Evolutionary conservation across 2,888 invertebrate species (phyloP).

Genomic region (Lymantria dispar): DNA sequence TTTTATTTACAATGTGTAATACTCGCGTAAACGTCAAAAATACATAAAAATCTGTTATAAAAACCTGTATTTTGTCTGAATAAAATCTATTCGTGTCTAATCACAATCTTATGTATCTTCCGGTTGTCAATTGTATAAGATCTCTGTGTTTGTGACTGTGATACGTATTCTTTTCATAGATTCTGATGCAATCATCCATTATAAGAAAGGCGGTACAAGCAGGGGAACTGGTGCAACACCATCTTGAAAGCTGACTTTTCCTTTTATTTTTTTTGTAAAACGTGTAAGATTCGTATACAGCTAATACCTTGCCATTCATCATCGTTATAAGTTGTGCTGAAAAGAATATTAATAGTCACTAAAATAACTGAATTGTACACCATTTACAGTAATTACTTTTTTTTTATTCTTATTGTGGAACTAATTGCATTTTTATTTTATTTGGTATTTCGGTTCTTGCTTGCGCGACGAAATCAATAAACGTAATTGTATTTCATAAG

Average conservation of each 20-base stretch:
- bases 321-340: constrained; percentile 13
- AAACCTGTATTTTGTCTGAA: too few species aligned
- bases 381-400: too few species aligned
- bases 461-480: too few species aligned
- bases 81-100: not conserved
- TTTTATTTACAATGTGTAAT: too few species aligned
- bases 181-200: constrained; percentile 1
- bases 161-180: not conserved
- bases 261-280: constrained; percentile 23
- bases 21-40: too few species aligned
- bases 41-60: too few species aligned
- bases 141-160: constrained; percentile 5
- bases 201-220: constrained; percentile 8
- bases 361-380: too few species aligned
- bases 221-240: constrained; percentile 11
- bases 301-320: constrained; percentile 18
- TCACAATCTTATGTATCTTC: constrained; percentile 5
- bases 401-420: too few species aligned
- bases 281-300: constrained; percentile 16
- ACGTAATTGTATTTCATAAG: too few species aligned
- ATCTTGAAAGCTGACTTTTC: constrained; percentile 2
- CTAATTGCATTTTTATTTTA: too few species aligned
- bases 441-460: too few species aligned
- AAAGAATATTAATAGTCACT: constrained; percentile 2
- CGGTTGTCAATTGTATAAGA: not conserved